These are phyloP conservation scores for Panagrolaimus sp. DNA, from an alignment of 1,140 invertebrate species.

Conservation along the genomic window DNA sequence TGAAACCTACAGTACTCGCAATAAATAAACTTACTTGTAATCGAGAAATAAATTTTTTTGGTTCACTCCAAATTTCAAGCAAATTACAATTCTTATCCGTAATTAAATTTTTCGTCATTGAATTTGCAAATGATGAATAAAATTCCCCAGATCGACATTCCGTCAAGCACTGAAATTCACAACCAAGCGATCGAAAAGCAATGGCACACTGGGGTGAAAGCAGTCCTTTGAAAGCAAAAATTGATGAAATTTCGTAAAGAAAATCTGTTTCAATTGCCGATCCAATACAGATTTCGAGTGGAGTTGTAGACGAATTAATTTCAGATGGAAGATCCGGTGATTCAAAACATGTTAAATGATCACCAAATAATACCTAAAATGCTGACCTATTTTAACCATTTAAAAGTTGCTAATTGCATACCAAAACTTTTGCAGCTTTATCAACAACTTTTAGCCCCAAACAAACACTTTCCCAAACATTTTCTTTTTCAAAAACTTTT, in stretches of 20 bases:
- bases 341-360: not conserved
- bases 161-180: constrained; percentile 31
- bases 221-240: constrained; percentile 39
- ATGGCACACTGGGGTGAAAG: constrained; percentile 19
- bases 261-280: not conserved
- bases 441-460: not conserved
- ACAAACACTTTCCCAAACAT: not conserved
- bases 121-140: not conserved
- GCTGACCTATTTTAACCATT: too few relatives aligned
- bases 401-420: too few relatives aligned
- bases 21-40: constrained; percentile 23
- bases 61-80: constrained; percentile 28
- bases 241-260: constrained; percentile 24
- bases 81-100: constrained; percentile 16
- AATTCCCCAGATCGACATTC: constrained; percentile 26
- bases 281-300: constrained; percentile 17
- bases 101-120: constrained; percentile 32
- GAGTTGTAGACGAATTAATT: not conserved
- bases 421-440: not conserved
- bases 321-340: not conserved
- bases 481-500: not conserved
- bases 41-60: constrained; percentile 2
- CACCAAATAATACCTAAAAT: not conserved
- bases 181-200: constrained; percentile 38
- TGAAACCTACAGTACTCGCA: not conserved